Base-by-base conservation (phyloP, 2,888 invertebrate genomes). In the Micropterix aruncella region DNA sequence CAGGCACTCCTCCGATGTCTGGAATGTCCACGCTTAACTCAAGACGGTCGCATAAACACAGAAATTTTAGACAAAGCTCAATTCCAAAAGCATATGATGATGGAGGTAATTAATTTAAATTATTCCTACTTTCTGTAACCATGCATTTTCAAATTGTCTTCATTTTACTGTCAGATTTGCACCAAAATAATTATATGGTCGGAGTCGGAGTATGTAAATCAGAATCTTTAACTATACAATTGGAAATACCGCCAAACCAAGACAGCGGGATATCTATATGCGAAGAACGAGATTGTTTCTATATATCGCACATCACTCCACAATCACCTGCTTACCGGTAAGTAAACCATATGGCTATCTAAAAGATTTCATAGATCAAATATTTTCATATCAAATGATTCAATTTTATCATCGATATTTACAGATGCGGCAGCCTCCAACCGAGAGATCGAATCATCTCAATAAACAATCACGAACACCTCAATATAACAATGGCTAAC, bases 371-470 rank as follows among this genome's bases (percentile, higher is more conserved):
- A n/a, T n/a, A n/a, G n/a, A n/a, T n/a, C n/a, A n/a, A n/a, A n/a
- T n/a, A n/a, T n/a, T n/a, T n/a, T n/a, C n/a, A n/a, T n/a, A n/a
- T n/a, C n/a, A n/a, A n/a, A n/a, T n/a, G n/a, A n/a, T n/a, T n/a
- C n/a, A n/a, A n/a, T n/a, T n/a, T 14, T 42, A 37, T n/a, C n/a
- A n/a, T n/a, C n/a, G n/a, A n/a, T n/a, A n/a, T n/a, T 55, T 54
- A n/a, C 56, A 82, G 83, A 53, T 80, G 79, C 51, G 84, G 83
- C 9, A 83, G 83, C 55, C 71, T 85, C 19, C 83, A 84, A 69
- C 70, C 78, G 39, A 83, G 92, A 42, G 93, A 94, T 60, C 73
- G 92, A 46, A 78, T 94, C 9, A 72, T 92, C 61, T 80, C 86
- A 2, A 80, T 93, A 41, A 92, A 93, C 57, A 87, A 87, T 18